phyloP scores from a whole-genome alignment of 23 tunicate species.

The Halocynthia roretzi region DNA sequence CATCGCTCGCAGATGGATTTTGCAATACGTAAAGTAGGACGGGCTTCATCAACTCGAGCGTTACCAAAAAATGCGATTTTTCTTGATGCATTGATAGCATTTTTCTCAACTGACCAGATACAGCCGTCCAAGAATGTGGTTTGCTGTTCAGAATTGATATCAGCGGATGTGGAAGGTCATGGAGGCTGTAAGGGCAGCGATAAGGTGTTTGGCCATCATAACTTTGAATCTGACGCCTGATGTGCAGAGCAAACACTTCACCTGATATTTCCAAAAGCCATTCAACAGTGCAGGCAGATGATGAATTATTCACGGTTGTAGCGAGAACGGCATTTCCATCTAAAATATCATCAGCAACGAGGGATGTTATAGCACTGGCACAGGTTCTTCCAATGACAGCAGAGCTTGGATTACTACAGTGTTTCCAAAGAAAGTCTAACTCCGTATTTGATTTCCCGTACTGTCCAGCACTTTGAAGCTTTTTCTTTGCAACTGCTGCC shows the following conservation, averaged over 20 bases:
- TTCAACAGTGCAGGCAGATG: not conserved
- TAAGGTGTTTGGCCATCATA: not conserved
- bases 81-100: not conserved
- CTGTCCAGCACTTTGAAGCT: not conserved
- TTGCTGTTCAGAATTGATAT: conserved; percentile 37
- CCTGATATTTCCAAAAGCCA: not conserved
- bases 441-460: not conserved
- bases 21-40: conserved; percentile 25
- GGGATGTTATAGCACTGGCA: conserved; percentile 8
- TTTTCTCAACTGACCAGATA: conserved; percentile 20
- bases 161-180: conserved; percentile 51
- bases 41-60: conserved; percentile 25
- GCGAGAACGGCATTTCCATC: conserved; percentile 1
- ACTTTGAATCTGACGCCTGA: not conserved
- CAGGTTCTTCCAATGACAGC: not conserved
- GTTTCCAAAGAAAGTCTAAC: conserved; percentile 12
- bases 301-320: conserved; percentile 12
- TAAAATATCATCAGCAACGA: not conserved
- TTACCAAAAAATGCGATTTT: not conserved
- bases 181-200: conserved; percentile 22
- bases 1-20: conserved; percentile 23
- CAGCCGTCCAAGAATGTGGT: conserved; percentile 27
- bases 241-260: not conserved
- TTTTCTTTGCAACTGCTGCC: not conserved
- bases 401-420: not conserved